Base-by-base conservation (phyloP, 2,888 invertebrate species). In the Bellardia pandia region DNA sequence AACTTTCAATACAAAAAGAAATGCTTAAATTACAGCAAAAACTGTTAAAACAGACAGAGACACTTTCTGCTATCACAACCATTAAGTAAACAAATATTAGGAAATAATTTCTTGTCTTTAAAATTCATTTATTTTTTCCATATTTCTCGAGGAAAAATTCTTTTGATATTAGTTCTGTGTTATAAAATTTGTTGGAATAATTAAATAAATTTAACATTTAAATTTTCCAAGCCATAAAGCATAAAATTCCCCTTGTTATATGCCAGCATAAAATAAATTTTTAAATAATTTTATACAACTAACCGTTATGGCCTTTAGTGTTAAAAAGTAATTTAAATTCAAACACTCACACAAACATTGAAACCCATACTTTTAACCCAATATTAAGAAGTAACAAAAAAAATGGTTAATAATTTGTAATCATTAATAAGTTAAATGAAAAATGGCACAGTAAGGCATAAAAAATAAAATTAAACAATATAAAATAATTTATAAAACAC, bases 261-360 rank as follows among this genome's bases (percentile, higher is more conserved):
- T 45, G 9, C 13, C 3, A 45, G 45, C 16, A 7, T 23, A 23
- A 56, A 23, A 6, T 11, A 56, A 56, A 56, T 30, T 48, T 7
- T 68, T 48, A 13, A 68, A 68, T 23, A 48, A 30, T 68, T 68
- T 68, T 48, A 33, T 56, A 42, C 40, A 56, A 60, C 42, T 60
- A 45, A 23, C 75, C 48, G 75, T 76, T 76, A 76, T 51, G 51
- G 51, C 37, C 60, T 40, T 64, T 37, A 33, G 60, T 51, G 37
- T 56, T 69, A 40, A 2, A 1, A 1, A 37, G 6, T 23, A 37
- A 37, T 40, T 56, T 4, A 14, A 33, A 33, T 60, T 60, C 8
- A 7, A 14, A 33, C 8, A 23, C 56, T 2, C 13, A 33, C 5
- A n/a, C 33, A 30, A 13, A 16, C 13, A 33, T 33, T 60, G 13